Conservation (phyloP, 1,140 invertebrate genomes). For the Fopius arisanus region DNA sequence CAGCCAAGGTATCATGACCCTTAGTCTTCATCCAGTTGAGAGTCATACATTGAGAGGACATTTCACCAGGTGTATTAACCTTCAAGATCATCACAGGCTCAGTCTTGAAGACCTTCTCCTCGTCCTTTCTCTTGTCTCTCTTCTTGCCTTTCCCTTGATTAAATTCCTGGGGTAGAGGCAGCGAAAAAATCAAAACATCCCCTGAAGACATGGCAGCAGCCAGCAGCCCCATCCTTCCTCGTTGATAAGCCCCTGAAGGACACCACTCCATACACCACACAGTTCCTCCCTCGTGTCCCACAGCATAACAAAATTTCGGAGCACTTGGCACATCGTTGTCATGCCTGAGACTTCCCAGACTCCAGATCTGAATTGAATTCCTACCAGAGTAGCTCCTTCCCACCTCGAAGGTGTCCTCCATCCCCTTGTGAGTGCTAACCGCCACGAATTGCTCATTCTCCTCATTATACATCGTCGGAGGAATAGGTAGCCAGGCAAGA, state of each 20-base stretch:
- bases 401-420: conserved; percentile 58
- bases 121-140: conserved; percentile 27
- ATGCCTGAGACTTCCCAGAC: conserved; percentile 61
- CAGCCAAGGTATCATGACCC: conserved; percentile 65
- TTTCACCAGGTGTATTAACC: conserved; percentile 48
- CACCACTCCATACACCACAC: conserved; percentile 79
- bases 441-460: conserved; percentile 66
- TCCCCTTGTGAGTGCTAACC: conserved; percentile 62
- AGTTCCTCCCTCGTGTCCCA: conserved; percentile 72
- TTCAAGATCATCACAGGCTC: conserved; percentile 56
- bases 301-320: conserved; percentile 62
- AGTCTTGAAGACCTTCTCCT: conserved; percentile 52
- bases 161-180: conserved; percentile 67
- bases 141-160: too few species aligned
- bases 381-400: conserved; percentile 54
- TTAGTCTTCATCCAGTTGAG: conserved; percentile 62
- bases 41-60: conserved; percentile 56
- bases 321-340: neutral
- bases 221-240: conserved; percentile 71
- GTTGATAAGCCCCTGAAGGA: conserved; percentile 73
- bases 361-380: conserved; percentile 71
- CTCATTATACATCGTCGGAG: conserved; percentile 49
- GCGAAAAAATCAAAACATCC: conserved; percentile 69
- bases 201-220: conserved; percentile 75
- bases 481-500: conserved; percentile 68